Evolutionary conservation across 23 tunicate species (phyloP).

Genomic region (Trididemnum miniatum): DNA sequence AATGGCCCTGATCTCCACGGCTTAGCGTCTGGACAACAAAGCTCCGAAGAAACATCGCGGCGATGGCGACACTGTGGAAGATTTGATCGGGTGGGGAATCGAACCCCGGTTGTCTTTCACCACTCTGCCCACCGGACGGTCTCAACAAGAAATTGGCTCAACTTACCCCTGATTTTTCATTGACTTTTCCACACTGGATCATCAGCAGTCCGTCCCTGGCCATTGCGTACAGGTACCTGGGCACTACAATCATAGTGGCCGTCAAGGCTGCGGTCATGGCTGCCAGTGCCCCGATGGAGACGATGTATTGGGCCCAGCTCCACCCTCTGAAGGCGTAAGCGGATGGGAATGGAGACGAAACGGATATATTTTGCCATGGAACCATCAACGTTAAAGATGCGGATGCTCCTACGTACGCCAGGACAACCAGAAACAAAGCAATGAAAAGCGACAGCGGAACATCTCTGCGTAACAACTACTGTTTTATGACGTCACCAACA

Average conservation of each 20-base stretch:
- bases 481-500: too few relatives aligned
- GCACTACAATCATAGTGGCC: slow-evolving; percentile 53
- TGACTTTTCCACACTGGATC: slow-evolving; percentile 40
- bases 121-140: too few relatives aligned
- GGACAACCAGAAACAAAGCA: slow-evolving; percentile 43
- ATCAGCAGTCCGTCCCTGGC: slow-evolving; percentile 72
- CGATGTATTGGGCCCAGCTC: slow-evolving; percentile 81
- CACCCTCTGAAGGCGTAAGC: slow-evolving; percentile 69
- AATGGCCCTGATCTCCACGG: too few relatives aligned
- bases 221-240: slow-evolving; percentile 74
- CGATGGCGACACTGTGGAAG: too few relatives aligned
- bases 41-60: too few relatives aligned
- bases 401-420: slow-evolving; percentile 84
- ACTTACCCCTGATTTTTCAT: slow-evolving; percentile 63
- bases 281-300: slow-evolving; percentile 79
- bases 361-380: slow-evolving; percentile 61
- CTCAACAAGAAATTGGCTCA: too few relatives aligned
- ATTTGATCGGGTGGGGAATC: too few relatives aligned
- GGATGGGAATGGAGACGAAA: slow-evolving; percentile 66
- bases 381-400: slow-evolving; percentile 88
- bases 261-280: slow-evolving; percentile 71
- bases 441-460: slow-evolving; percentile 74
- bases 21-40: too few relatives aligned
- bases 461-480: slow-evolving; percentile 66
- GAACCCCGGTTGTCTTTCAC: too few relatives aligned